A percentile compares a stretch with the other conserved stretches of the same genome.
Evolutionary conservation across 2,797 vertebrate genomes (phyloP).

Genomic region (Astyanax mexicanus): DNA sequence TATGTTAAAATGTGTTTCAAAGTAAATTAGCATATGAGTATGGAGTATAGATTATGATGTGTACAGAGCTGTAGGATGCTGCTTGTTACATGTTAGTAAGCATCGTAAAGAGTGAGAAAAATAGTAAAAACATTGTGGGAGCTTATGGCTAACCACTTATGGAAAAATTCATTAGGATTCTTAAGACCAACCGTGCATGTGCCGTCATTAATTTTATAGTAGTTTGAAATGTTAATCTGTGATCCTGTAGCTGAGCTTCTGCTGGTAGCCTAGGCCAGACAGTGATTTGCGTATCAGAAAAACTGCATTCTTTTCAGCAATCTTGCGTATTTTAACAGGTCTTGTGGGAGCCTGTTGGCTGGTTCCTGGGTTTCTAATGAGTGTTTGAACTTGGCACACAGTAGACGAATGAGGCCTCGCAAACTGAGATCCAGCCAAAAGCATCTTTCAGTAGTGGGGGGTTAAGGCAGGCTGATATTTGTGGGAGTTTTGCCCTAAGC

Average conservation of each 20-base stretch:
- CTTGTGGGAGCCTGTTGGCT: slow-evolving; percentile 66
- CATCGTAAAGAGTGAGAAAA: no score
- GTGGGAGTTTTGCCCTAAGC: neutral
- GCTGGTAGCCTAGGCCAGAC: slow-evolving; percentile 36
- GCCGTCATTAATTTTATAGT: neutral
- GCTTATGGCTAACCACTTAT: neutral
- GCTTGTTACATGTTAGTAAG: no score
- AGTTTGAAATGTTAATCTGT: neutral
- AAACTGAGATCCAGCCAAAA: neutral
- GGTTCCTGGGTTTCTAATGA: slow-evolving; percentile 64
- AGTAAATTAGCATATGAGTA: no score
- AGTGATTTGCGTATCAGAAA: slow-evolving; percentile 39
- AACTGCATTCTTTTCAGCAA: slow-evolving; percentile 51
- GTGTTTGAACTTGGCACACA: slow-evolving; percentile 56
- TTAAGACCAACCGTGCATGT: neutral
- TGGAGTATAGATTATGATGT: no score
- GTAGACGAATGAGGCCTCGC: neutral
- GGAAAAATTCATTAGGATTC: neutral
- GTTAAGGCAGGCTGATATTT: neutral
- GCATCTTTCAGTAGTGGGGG: neutral
- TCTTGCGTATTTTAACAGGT: slow-evolving; percentile 62
- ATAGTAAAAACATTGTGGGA: no score
- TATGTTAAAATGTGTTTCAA: no score
- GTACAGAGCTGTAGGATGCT: no score
- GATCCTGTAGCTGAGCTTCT: neutral